These are phyloP conservation scores for Eupsittula cactorum DNA, from an alignment of 2,113 vertebrate genomes.

Conservation along the genomic window DNA sequence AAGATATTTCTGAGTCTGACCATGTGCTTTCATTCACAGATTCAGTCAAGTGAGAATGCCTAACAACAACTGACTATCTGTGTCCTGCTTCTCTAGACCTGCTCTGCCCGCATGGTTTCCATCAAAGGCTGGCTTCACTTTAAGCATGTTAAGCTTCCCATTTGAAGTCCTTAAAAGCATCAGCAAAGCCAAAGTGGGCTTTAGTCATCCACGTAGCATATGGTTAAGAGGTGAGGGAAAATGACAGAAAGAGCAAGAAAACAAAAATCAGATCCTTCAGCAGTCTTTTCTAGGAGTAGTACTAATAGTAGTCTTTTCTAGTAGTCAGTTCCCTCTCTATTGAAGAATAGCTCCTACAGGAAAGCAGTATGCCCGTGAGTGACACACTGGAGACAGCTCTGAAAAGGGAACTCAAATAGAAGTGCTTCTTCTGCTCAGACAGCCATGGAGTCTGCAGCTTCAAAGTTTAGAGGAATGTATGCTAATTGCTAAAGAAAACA, in stretches of 20 bases:
- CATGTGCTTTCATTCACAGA: conserved; percentile 37
- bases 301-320: not conserved
- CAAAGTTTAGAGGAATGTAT: conserved; percentile 11
- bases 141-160: not conserved
- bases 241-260: not conserved
- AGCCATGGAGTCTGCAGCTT: not conserved
- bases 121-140: not conserved
- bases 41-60: conserved; percentile 23
- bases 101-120: not conserved
- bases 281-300: not conserved
- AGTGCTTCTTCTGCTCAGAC: not conserved
- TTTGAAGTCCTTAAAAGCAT: conserved; percentile 31
- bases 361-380: not conserved
- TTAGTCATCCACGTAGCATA: not conserved
- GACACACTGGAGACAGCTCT: not conserved
- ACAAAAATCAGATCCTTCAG: not conserved
- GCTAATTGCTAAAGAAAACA: conserved; percentile 45
- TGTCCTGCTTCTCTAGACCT: not conserved
- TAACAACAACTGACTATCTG: conserved; percentile 2
- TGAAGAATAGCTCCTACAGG: not conserved
- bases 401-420: not conserved
- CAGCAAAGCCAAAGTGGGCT: not conserved
- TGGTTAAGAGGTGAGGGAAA: not conserved
- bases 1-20: not conserved
- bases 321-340: not conserved